Base-by-base conservation (phyloP, 2,113 vertebrate genomes). In the Crotophaga sulcirostris region DNA sequence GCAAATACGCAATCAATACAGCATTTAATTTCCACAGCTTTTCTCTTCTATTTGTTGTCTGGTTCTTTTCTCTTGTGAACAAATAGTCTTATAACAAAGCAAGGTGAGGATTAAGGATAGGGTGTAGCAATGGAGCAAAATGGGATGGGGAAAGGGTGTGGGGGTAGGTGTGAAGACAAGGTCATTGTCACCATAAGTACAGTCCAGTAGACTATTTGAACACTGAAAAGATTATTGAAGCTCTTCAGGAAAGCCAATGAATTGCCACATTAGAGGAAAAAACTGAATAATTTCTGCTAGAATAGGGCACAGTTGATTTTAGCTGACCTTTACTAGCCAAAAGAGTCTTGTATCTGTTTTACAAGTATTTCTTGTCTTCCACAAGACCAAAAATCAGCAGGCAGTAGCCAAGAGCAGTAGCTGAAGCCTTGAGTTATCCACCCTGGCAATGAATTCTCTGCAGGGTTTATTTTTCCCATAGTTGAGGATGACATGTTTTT, bases 401-500 rank as follows among this genome's bases (percentile, higher is more conserved):
- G 5, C 26, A 55, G 20, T 60, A 31, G 29, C 73, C 9, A 38
- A 31, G 24, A 76, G 8, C 13, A 64, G 10, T 8, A 76, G 16
- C 34, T 70, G 26, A 58, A 40, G 17, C 34, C 54, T 85, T 55
- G 36, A 88, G 16, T 68, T 62, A 33, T 51, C 42, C 29, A 67
- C 15, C 1, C 15, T 33, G 36, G 26, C 47, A 63, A 6, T 40
- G 24, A 88, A 34, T 54, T 13, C 23, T 73, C 63, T 68, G 54
- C 24, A 79, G 13, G 13, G 5, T 79, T 90, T 75, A 18, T 63
- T 23, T 67, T 45, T 77, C 31, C 36, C 1, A 2, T 16, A 75
- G 54, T 4, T 10, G 33, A 63, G 25, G 8, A 36, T 11, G 11
- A 34, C 14, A 13, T 0, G 0, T 1, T 7, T 86, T 86, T 78